Evolutionary conservation across 2,797 vertebrate genomes (phyloP), one percentile per base, ranked within the genome.

Genomic region (Crenuchus spilurus): DNA sequence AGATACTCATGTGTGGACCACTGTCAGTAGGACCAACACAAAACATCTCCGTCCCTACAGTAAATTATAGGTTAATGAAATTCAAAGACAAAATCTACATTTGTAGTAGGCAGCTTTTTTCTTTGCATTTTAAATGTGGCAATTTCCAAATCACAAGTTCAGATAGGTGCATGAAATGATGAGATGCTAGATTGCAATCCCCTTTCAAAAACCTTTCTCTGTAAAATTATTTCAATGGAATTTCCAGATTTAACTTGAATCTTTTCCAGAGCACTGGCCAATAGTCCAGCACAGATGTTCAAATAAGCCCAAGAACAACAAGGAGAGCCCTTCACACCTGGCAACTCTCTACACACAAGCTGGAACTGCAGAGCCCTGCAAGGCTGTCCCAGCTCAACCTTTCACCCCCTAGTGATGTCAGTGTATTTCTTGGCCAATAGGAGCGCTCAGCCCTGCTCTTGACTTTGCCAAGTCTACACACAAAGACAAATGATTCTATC

Each of bases 401-500:
- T 88, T 92, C 77, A 90, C 92, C 28, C 91, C 76, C 72, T 48
- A 44, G 82, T 92, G 93, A 93, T 93, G 93, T 94, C 91, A 89
- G 88, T 83, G 84, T 72, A 84, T 89, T 87, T 84, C 85, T 90
- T 77, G 74, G 84, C 94, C 93, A 94, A 93, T 94, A 86, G 87
- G 80, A 88, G 60, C 77, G 85, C 91, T 92, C 86, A 80, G 89
- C 90, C 86, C 93, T 94, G 92, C 92, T 94, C 94, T 93, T 89
- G 92, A 92, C 90, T 87, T 90, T 85, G 92, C 87, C 82, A 86
- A 88, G 88, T 85, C 87, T 88, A 91, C 92, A 95, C 93, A 91
- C 89, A 91, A 95, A 96, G 95, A 97, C 95, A 94, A 96, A 97
- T 96, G 94, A 94, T 92, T 93, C 95, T 90, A 95, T 96, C 94